Evolutionary conservation across 2,797 vertebrate species (phyloP).

Genomic region (Anguilla megastoma): DNA sequence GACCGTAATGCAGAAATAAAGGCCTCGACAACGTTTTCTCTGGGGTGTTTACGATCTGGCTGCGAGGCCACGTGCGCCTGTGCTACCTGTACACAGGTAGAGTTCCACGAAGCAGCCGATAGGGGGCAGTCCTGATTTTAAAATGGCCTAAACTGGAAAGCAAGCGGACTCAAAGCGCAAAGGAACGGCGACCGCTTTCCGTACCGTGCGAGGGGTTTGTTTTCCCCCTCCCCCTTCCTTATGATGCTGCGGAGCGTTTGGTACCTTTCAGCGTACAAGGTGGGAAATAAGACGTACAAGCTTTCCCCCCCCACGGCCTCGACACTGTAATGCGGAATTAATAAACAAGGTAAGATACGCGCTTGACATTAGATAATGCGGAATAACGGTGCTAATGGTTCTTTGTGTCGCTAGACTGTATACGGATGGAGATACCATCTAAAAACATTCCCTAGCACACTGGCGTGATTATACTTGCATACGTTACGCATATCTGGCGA

Average conservation of each 20-base stretch:
- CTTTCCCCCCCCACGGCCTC: slow-evolving; percentile 13
- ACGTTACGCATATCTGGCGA: not conserved
- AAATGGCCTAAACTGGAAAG: not conserved
- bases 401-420: not conserved
- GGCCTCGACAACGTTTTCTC: not conserved
- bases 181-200: not conserved
- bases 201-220: slow-evolving; percentile 6
- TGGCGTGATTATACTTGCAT: not conserved
- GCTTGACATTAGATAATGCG: not conserved
- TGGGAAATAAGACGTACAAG: slow-evolving; percentile 8
- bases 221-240: slow-evolving; percentile 43
- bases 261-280: slow-evolving; percentile 15
- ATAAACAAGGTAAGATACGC: not conserved
- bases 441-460: not conserved
- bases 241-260: slow-evolving; percentile 53
- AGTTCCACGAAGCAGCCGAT: not conserved
- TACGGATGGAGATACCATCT: not conserved
- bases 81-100: not conserved
- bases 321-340: slow-evolving; percentile 15
- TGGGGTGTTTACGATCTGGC: not conserved
- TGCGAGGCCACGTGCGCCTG: not conserved
- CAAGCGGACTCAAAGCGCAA: slow-evolving; percentile 10
- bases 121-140: slow-evolving; percentile 33
- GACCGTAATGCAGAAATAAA: not conserved
- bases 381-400: not conserved